A percentile compares a stretch with the other conserved stretches of the same genome.
phyloP scores from a whole-genome alignment of 2,113 vertebrate species.

The Stigmatopora nigra region DNA sequence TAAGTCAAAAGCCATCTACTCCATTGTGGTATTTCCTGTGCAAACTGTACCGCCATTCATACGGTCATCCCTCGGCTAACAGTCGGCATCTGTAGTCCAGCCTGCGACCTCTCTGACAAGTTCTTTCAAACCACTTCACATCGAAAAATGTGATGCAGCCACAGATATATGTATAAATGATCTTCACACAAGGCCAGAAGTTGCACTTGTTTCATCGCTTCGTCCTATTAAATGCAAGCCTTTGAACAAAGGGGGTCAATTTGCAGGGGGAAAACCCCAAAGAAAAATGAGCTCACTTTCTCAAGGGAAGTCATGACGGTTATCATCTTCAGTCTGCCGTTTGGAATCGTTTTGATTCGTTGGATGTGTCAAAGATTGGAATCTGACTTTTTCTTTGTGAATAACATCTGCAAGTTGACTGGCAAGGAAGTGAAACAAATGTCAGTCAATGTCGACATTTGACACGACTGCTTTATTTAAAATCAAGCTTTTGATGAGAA shows the following conservation, averaged over 20 bases:
- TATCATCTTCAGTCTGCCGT: constrained; percentile 36
- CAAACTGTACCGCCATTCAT: constrained; percentile 66
- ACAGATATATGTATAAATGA: constrained; percentile 35
- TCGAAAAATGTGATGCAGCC: constrained; percentile 50
- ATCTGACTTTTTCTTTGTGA: constrained; percentile 15
- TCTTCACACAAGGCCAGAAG: constrained; percentile 14
- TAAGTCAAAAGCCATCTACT: constrained; percentile 18
- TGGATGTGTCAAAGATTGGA: constrained; percentile 48
- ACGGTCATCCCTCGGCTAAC: constrained; percentile 61
- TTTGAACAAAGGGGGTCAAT: constrained; percentile 23
- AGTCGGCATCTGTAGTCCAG: constrained; percentile 41
- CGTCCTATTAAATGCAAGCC: constrained; percentile 14
- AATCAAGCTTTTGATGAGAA: constrained; percentile 10
- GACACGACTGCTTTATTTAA: not conserved
- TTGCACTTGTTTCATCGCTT: constrained; percentile 8
- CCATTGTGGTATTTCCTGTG: constrained; percentile 62
- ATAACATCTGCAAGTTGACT: not conserved
- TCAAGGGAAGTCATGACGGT: constrained; percentile 47
- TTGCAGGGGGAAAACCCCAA: constrained; percentile 18
- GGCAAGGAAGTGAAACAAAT: not conserved
- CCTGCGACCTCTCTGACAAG: constrained; percentile 56
- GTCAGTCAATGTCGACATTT: not conserved
- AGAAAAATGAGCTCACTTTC: constrained; percentile 11
- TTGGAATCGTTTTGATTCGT: constrained; percentile 46
- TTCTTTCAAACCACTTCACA: constrained; percentile 42